Evolutionary conservation across 2,113 vertebrate species (phyloP).

Genomic region (Pangasianodon hypophthalmus): DNA sequence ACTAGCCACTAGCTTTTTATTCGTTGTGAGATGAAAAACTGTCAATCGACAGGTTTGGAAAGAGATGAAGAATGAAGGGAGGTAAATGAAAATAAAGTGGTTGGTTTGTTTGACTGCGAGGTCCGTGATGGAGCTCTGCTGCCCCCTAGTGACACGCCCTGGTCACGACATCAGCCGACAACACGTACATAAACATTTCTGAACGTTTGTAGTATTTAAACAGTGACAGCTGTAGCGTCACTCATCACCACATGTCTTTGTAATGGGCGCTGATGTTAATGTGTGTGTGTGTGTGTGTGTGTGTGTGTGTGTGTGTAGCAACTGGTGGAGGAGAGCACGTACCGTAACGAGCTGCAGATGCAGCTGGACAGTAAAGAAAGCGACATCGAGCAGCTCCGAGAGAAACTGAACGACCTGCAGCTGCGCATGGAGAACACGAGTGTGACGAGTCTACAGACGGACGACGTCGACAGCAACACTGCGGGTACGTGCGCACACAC

Average conservation of each 20-base stretch:
- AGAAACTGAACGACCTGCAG: slow-evolving; percentile 89
- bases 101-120: neutral
- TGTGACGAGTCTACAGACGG: slow-evolving; percentile 88
- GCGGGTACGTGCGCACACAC: slow-evolving; percentile 76
- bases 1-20: neutral
- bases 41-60: neutral
- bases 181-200: too few species aligned
- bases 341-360: slow-evolving; percentile 95
- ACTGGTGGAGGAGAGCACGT: slow-evolving; percentile 88
- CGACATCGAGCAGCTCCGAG: slow-evolving; percentile 92
- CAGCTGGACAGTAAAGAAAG: slow-evolving; percentile 98
- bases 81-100: neutral
- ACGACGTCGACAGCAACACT: slow-evolving; percentile 89
- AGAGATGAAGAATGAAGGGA: neutral
- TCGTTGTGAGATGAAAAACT: neutral
- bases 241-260: neutral
- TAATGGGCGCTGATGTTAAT: rapidly evolving
- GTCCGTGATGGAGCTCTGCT: neutral
- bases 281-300: slow-evolving; percentile 9
- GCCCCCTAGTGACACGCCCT: neutral
- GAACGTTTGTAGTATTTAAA: neutral
- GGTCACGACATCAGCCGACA: neutral
- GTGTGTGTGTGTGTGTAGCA: slow-evolving; percentile 75
- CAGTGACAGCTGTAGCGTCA: neutral
- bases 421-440: slow-evolving; percentile 92